These are phyloP conservation scores for Bilobella aurantiaca DNA, from an alignment of 1,140 invertebrate genomes.

Conservation along the genomic window DNA sequence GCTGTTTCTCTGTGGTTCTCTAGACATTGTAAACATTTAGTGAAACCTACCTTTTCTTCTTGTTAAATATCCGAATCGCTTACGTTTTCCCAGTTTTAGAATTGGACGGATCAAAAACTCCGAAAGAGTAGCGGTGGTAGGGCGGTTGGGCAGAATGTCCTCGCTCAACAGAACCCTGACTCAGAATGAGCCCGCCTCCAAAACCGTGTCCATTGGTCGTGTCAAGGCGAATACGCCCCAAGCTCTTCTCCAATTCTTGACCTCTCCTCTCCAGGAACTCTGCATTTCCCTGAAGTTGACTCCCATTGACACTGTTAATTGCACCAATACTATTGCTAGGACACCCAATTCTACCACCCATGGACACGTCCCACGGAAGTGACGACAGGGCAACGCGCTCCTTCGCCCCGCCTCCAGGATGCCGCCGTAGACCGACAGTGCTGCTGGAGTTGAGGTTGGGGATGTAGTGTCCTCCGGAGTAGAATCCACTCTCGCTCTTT, in stretches of 20 bases:
- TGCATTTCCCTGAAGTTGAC: slow-evolving; percentile 1
- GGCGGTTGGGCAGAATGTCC: neutral
- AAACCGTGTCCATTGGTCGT: neutral
- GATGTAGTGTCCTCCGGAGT: slow-evolving; percentile 17
- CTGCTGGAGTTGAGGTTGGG: slow-evolving; percentile 20
- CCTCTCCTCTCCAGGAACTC: too few species aligned
- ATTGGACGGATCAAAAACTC: slow-evolving; percentile 29
- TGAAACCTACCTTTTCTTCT: neutral
- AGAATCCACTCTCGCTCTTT: slow-evolving; percentile 12
- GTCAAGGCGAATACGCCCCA: neutral
- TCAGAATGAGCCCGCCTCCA: neutral
- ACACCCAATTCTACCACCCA: too few species aligned
- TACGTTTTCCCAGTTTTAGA: slow-evolving; percentile 28
- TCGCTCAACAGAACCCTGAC: neutral
- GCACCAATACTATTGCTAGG: slow-evolving; percentile 5
- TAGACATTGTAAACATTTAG: slow-evolving; percentile 2
- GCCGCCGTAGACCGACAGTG: slow-evolving; percentile 26
- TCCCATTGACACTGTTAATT: slow-evolving; percentile 2
- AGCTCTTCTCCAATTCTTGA: too few species aligned
- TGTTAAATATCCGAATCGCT: neutral
- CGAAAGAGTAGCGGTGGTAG: slow-evolving; percentile 30
- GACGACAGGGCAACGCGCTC: slow-evolving; percentile 27
- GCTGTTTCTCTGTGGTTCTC: slow-evolving; percentile 29
- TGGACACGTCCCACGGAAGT: slow-evolving; percentile 24
- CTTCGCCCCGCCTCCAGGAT: slow-evolving; percentile 12